phyloP scores from a whole-genome alignment of 2,113 vertebrate species.

The Naja naja region DNA sequence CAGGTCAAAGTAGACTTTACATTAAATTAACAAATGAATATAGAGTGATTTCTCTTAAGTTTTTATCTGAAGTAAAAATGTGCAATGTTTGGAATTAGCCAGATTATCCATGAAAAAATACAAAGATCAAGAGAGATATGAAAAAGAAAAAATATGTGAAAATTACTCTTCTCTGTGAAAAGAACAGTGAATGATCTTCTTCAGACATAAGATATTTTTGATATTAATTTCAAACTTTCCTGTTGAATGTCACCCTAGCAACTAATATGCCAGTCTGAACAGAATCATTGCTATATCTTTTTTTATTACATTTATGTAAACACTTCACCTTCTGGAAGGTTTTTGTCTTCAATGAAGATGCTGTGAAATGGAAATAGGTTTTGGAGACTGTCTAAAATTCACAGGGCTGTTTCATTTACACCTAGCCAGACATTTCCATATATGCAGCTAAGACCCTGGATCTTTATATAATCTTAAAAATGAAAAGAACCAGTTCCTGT shows the following conservation, averaged over 20 bases:
- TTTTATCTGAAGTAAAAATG: background rate
- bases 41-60: background rate
- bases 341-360: background rate
- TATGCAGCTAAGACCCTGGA: background rate
- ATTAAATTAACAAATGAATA: background rate
- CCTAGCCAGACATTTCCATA: background rate
- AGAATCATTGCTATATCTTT: background rate
- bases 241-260: background rate
- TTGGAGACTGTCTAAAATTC: background rate
- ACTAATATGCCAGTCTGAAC: background rate
- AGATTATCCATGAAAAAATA: background rate
- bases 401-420: background rate
- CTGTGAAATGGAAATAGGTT: constrained; percentile 6
- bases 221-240: background rate
- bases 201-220: background rate
- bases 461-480: background rate
- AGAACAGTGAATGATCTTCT: background rate
- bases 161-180: background rate
- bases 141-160: background rate
- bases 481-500: background rate
- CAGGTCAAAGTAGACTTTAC: background rate
- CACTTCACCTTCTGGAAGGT: background rate
- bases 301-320: background rate
- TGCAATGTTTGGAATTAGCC: background rate
- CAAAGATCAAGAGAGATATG: background rate